Conservation (phyloP, 2,797 vertebrate genomes). For the Cirrhinus molitorella region DNA sequence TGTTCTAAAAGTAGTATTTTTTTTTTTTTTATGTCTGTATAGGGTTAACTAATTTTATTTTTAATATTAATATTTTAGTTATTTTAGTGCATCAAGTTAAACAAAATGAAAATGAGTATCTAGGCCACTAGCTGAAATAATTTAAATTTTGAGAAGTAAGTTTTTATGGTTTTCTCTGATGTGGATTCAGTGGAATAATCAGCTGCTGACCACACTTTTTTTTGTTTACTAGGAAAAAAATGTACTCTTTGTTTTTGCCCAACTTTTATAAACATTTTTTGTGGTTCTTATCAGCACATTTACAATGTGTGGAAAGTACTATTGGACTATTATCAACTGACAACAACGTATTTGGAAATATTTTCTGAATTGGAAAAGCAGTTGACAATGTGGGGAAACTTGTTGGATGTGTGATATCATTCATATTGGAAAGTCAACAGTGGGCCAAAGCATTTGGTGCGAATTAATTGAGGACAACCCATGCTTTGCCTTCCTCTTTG, state of each 20-base stretch:
- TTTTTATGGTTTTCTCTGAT: neutral
- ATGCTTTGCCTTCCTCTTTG: slow-evolving; percentile 50
- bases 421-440: slow-evolving; percentile 36
- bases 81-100: neutral
- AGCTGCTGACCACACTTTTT: neutral
- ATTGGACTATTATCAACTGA: slow-evolving; percentile 7
- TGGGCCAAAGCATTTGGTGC: slow-evolving; percentile 59
- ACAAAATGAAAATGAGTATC: neutral
- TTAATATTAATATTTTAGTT: neutral
- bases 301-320: slow-evolving; percentile 23
- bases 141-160: neutral
- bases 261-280: neutral
- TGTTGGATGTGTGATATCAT: slow-evolving; percentile 31
- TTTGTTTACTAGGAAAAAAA: neutral
- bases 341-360: slow-evolving; percentile 21
- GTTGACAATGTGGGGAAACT: slow-evolving; percentile 20
- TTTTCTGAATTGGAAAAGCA: slow-evolving; percentile 33
- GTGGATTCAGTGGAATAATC: neutral
- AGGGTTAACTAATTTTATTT: neutral
- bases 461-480: slow-evolving; percentile 48
- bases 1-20: too few relatives aligned
- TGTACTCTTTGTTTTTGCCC: neutral
- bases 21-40: too few relatives aligned
- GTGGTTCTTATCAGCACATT: neutral
- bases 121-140: neutral